Evolutionary conservation across 2,888 invertebrate species (phyloP).

Genomic region (Trachelus stipa): DNA sequence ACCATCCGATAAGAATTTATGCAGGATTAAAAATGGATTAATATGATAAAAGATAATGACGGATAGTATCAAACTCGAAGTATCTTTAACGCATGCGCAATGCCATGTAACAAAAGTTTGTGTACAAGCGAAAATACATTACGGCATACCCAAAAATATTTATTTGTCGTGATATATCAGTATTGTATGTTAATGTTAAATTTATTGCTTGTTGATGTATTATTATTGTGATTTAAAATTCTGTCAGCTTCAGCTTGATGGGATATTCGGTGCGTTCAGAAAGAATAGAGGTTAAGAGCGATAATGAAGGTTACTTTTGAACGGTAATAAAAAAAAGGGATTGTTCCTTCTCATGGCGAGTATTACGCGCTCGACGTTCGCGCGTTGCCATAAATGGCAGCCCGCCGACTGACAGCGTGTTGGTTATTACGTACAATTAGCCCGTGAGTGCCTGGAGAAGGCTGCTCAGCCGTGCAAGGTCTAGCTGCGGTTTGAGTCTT

Average conservation of each 20-base stretch:
- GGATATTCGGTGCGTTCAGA: too few relatives aligned
- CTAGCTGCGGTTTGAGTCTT: slow-evolving; percentile 54
- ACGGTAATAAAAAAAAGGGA: neutral
- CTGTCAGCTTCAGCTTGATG: too few relatives aligned
- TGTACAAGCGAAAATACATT: too few relatives aligned
- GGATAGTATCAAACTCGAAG: neutral
- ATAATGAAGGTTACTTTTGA: neutral
- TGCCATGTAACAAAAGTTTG: neutral
- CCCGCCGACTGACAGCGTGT: slow-evolving; percentile 39
- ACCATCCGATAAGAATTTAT: too few relatives aligned
- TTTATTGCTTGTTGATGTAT: too few relatives aligned
- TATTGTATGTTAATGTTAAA: too few relatives aligned
- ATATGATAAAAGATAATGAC: too few relatives aligned
- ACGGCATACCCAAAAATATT: too few relatives aligned
- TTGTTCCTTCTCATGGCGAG: neutral
- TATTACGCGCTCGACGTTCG: slow-evolving; percentile 6
- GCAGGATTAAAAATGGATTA: too few relatives aligned
- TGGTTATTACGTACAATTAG: slow-evolving; percentile 59
- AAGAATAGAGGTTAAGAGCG: too few relatives aligned
- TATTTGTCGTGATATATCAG: too few relatives aligned
- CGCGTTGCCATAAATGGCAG: slow-evolving; percentile 48
- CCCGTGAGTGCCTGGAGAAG: slow-evolving; percentile 43
- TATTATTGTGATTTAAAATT: too few relatives aligned
- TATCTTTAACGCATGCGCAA: neutral
- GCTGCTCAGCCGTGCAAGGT: slow-evolving; percentile 58